Base-by-base conservation (phyloP, 2,888 invertebrate species). In the Drosophila villosipedis region DNA sequence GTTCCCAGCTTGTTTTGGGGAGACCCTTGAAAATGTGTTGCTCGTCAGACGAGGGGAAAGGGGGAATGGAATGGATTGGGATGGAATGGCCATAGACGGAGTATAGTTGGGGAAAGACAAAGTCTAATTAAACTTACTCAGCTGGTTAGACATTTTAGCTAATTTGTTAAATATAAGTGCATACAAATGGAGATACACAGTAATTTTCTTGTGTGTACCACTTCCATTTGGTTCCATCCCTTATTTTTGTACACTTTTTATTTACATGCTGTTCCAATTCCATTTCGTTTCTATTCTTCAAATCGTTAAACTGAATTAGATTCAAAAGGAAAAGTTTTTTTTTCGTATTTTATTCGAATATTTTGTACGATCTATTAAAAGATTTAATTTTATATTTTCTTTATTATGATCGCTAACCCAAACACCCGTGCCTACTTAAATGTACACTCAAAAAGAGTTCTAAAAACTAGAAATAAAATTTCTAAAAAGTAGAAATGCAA, bases 1-100 rank as follows among this genome's bases (percentile, higher is more conserved):
- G 85, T 82, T 83, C 73, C 72, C 73, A 76, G 82, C 76, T 80
- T 82, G 84, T 84, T 83, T 83, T 77, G 43, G 49, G 9, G 9
- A 25, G 25, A 25, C 47, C 65, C 47, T 59, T 71, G 57, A 63
- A 67, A 53, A 19, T 30, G 76, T 33, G 47, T 16, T 22, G 22
- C 14, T 14, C 14, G 7, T 22, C 14, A 43, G 3, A 4, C 22
- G 28, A 3, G 22, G 2, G 7, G 16, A 9, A 14, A 4, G 28
- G 22, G 2, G 7, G 16, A 9, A 14, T 7, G 9, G 47, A 4
- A 22, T 9, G 47, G 22, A 7, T 14, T 22, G 47, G 47, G 4
- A 2, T 25, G 10, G n/a, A n/a, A n/a, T 41, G 16, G 16, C 4
- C 47, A 16, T 25, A 47, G 16, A 47, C 22, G 7, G 5, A 5